Percentiles rank a stretch among this genome's conserved stretches.
These are phyloP conservation scores for Venustaconcha ellipsiformis DNA, from an alignment of 1,140 invertebrate species.

Conservation along the genomic window DNA sequence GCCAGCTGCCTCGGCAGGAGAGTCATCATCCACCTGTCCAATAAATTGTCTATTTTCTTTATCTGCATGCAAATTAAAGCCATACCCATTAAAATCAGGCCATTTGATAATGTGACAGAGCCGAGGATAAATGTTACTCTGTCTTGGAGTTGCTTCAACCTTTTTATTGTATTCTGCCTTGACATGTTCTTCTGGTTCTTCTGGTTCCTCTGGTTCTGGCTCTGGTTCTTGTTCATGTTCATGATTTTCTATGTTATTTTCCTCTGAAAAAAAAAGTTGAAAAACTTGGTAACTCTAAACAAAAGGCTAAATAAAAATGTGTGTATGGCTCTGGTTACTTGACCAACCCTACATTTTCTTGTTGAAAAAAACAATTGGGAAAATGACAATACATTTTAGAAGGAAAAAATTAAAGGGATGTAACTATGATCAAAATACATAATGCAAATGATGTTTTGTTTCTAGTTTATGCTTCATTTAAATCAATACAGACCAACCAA, in stretches of 20 bases:
- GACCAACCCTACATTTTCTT: too few species aligned
- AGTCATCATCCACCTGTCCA: constrained; percentile 94
- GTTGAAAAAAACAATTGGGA: too few species aligned
- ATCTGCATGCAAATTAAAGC: constrained; percentile 98
- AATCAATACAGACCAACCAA: too few species aligned
- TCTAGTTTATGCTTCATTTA: too few species aligned
- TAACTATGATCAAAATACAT: too few species aligned
- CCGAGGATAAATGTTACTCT: constrained; percentile 39
- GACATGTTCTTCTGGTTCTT: constrained; percentile 1
- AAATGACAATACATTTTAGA: too few species aligned
- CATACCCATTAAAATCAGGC: constrained; percentile 95
- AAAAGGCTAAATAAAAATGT: too few species aligned
- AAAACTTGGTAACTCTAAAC: not conserved
- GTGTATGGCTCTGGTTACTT: too few species aligned
- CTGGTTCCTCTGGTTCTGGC: constrained; percentile 14
- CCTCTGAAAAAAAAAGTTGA: not conserved
- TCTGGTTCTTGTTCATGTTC: constrained; percentile 32
- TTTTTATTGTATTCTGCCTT: constrained; percentile 2
- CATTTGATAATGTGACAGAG: constrained; percentile 76
- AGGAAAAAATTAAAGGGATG: too few species aligned
- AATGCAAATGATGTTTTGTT: too few species aligned
- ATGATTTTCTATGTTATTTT: not conserved
- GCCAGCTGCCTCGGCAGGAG: constrained; percentile 90
- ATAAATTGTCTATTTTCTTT: constrained; percentile 94
- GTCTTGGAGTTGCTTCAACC: not conserved